Evolutionary conservation across 64 coral and sea anemone genomes (phyloP).

Genomic region (Exaiptasia diaphana): DNA sequence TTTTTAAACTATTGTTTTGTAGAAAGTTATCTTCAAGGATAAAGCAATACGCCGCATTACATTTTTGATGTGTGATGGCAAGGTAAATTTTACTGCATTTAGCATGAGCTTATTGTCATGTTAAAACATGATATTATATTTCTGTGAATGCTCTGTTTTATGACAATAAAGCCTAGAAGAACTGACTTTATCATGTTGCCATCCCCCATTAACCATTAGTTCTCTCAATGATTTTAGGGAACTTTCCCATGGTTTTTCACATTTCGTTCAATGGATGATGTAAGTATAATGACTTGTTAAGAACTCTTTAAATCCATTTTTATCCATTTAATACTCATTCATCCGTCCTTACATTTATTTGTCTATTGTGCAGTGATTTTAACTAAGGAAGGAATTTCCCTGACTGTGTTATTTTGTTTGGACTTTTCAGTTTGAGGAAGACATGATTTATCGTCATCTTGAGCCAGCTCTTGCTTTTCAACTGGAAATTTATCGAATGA

Average conservation of each 20-base stretch:
- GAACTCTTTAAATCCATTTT: background rate
- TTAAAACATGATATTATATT: no score
- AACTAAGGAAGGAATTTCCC: no score
- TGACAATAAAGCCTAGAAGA: no score
- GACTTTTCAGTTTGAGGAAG: slow-evolving; percentile 81
- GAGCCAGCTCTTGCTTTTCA: slow-evolving; percentile 95
- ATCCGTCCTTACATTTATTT: no score
- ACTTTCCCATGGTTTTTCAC: slow-evolving; percentile 86
- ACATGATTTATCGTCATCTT: slow-evolving; percentile 96
- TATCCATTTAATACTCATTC: no score
- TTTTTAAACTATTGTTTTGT: background rate
- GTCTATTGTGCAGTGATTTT: no score
- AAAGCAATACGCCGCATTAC: slow-evolving; percentile 94
- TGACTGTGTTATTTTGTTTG: no score
- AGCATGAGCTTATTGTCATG: no score
- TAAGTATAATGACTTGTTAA: slow-evolving; percentile 57
- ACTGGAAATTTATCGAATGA: slow-evolving; percentile 78
- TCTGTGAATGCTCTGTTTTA: no score
- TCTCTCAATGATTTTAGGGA: no score
- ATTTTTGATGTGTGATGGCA: slow-evolving; percentile 81
- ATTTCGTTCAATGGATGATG: slow-evolving; percentile 71
- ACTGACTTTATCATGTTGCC: no score
- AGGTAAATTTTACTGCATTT: slow-evolving; percentile 29
- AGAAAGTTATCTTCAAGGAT: slow-evolving; percentile 86
- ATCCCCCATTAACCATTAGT: no score